Percentiles rank a stretch among this genome's conserved stretches.
These are phyloP conservation scores for Syngnathus acus DNA, from an alignment of 2,797 vertebrate species.

Conservation along the genomic window DNA sequence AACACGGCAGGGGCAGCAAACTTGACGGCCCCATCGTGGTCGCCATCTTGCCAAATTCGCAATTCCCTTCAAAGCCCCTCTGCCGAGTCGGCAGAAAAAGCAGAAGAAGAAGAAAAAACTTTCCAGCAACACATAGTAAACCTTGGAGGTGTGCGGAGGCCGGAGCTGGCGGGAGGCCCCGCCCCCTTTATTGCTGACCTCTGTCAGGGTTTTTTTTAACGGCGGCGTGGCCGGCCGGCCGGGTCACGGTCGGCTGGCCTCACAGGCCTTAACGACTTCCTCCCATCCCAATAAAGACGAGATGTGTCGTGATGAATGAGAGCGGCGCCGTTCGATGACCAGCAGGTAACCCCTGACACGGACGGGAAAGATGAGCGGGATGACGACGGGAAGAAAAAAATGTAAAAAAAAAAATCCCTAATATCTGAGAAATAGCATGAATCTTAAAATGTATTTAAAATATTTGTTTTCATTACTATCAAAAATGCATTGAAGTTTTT, in stretches of 20 bases:
- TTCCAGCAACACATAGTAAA: not conserved
- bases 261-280: constrained; percentile 10
- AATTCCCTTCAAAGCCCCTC: not conserved
- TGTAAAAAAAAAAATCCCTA: no score
- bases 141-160: not conserved
- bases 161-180: not conserved
- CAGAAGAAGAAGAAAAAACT: not conserved
- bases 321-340: constrained; percentile 1
- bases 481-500: no score
- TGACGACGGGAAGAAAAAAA: not conserved
- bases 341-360: constrained; percentile 1
- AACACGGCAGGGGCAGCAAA: no score
- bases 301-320: constrained; percentile 12
- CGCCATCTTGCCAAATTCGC: no score
- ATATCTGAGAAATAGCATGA: no score
- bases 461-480: no score
- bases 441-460: no score
- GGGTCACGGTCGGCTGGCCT: constrained; percentile 4
- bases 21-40: no score
- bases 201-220: constrained; percentile 5
- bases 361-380: not conserved
- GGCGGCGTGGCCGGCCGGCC: not conserved
- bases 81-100: not conserved
- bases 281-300: constrained; percentile 9
- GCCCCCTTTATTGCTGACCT: constrained; percentile 2